These are phyloP conservation scores for Squalus acanthias DNA, from an alignment of 2,797 vertebrate genomes.

Conservation along the genomic window DNA sequence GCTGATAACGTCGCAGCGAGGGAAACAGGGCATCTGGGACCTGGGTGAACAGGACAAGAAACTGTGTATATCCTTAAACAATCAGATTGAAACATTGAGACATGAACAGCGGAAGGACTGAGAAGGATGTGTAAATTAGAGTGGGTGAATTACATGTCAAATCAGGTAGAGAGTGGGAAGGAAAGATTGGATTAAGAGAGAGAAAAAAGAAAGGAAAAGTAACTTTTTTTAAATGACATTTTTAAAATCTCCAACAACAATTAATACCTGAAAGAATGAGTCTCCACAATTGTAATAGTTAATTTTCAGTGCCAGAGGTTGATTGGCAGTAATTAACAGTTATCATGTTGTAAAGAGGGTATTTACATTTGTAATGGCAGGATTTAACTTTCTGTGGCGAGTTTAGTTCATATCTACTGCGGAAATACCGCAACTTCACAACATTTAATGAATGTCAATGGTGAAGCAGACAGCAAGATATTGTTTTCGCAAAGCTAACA, in stretches of 20 bases:
- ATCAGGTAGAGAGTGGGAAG: neutral
- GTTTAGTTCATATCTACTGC: neutral
- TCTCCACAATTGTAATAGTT: neutral
- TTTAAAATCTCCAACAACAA: too few species aligned
- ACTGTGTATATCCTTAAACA: neutral
- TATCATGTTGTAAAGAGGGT: neutral
- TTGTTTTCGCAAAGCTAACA: neutral
- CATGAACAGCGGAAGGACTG: neutral
- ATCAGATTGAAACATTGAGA: neutral
- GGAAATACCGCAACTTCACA: neutral
- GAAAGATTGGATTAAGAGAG: neutral
- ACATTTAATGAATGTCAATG: neutral
- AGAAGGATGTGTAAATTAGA: neutral
- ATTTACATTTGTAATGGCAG: neutral
- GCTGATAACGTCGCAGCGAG: neutral
- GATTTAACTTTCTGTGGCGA: neutral
- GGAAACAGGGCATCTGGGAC: neutral
- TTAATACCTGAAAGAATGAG: neutral
- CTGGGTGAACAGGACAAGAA: neutral
- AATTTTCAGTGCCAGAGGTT: neutral
- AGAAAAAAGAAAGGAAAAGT: neutral
- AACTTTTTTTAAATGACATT: too few species aligned
- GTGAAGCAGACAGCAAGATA: neutral
- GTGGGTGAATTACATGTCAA: neutral
- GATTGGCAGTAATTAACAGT: neutral